Conservation (phyloP, 2,113 vertebrate species). For the Pelvicachromis taeniatus region DNA sequence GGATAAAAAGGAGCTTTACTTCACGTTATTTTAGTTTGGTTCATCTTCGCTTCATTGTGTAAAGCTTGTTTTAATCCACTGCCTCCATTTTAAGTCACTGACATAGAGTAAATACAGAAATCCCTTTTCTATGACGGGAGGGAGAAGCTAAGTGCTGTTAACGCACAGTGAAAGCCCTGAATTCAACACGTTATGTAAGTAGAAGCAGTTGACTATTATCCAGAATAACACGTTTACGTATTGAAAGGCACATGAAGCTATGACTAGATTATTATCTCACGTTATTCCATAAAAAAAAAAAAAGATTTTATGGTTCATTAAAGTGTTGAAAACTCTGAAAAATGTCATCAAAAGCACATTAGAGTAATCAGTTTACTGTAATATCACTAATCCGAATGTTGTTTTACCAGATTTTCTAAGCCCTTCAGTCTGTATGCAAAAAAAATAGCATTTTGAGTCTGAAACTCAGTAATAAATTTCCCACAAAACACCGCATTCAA, state of each 20-base stretch:
- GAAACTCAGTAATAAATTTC: background rate
- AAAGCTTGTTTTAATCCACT: background rate
- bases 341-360: background rate
- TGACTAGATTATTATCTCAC: background rate
- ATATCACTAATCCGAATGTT: background rate
- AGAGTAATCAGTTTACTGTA: background rate
- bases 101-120: background rate
- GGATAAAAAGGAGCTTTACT: background rate
- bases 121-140: background rate
- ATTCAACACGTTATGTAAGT: background rate
- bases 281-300: background rate
- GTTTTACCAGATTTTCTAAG: background rate
- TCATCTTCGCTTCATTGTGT: background rate
- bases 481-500: background rate
- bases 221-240: background rate
- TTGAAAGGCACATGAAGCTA: background rate
- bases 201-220: background rate
- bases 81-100: background rate
- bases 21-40: background rate
- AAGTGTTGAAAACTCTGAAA: background rate
- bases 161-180: background rate
- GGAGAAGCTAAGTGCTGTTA: background rate
- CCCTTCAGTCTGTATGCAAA: background rate
- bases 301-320: background rate
- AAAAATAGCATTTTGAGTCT: background rate